These are phyloP conservation scores for Coelinius sp. DNA, from an alignment of 2,888 invertebrate genomes.

Conservation along the genomic window DNA sequence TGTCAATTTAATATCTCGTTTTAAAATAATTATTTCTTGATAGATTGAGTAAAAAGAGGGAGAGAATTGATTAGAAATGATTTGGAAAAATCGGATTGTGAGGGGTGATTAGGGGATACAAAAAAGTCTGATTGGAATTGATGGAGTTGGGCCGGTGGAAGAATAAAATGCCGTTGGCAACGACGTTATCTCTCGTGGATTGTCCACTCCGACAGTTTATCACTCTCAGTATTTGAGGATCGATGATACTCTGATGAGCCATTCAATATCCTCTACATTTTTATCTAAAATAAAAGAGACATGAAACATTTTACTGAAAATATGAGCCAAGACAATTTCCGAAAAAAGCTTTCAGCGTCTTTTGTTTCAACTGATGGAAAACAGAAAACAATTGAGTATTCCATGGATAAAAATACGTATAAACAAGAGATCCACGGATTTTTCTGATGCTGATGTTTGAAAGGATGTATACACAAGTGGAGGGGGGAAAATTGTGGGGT, in stretches of 20 bases:
- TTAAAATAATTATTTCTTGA: constrained; percentile 2
- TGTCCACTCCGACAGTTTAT: constrained; percentile 15
- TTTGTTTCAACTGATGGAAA: constrained; percentile 8
- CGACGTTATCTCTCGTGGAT: constrained; percentile 4
- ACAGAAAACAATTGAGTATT: constrained; percentile 9
- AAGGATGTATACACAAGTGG: constrained; percentile 13
- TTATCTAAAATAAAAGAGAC: background rate
- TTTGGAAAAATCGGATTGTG: constrained; percentile 10
- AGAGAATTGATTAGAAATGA: constrained; percentile 1
- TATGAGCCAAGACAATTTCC: constrained; percentile 23
- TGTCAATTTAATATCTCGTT: constrained; percentile 11
- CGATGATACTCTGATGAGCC: background rate
- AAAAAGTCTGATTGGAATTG: background rate
- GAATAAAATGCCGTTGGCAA: background rate
- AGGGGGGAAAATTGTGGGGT: constrained; percentile 1
- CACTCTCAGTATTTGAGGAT: constrained; percentile 6
- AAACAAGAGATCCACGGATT: constrained; percentile 15
- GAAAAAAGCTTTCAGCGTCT: constrained; percentile 20
- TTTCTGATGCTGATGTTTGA: background rate
- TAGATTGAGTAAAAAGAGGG: background rate
- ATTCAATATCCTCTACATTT: background rate
- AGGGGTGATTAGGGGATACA: background rate
- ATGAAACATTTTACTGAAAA: background rate
- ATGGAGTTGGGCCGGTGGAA: constrained; percentile 1
- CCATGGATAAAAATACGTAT: constrained; percentile 5